Percentiles rank a stretch among this genome's conserved stretches.
Conservation (phyloP, 2,113 vertebrate genomes). For the Amphiprion percula region DNA sequence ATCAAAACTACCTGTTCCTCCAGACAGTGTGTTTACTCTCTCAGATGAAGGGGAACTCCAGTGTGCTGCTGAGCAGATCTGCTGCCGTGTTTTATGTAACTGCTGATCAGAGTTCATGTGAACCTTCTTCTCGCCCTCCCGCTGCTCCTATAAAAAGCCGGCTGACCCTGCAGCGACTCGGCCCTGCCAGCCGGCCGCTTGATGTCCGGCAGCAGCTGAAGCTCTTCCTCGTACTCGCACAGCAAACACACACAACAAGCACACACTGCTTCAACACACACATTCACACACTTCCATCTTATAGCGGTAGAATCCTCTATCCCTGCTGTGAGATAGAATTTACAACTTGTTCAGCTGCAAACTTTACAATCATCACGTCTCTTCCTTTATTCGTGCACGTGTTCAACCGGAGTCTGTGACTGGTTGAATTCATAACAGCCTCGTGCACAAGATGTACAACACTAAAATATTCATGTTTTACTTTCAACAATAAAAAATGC, state of each 20-base stretch:
- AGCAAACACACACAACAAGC: conserved; percentile 51
- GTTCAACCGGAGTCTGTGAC: too few species aligned
- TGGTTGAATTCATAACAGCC: too few species aligned
- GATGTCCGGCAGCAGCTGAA: conserved; percentile 83
- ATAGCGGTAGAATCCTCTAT: not conserved
- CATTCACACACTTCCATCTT: conserved; percentile 7
- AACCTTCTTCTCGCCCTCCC: conserved; percentile 61
- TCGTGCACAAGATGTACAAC: too few species aligned
- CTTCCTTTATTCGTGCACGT: not conserved
- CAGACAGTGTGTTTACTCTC: conserved; percentile 36
- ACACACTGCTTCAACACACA: not conserved
- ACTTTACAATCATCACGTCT: not conserved
- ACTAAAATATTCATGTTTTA: too few species aligned
- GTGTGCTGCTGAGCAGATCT: not conserved
- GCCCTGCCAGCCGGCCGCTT: conserved; percentile 56
- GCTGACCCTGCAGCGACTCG: conserved; percentile 57
- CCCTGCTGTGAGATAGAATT: not conserved
- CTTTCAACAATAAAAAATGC: too few species aligned
- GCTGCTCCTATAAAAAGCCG: conserved; percentile 83
- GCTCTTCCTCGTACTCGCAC: conserved; percentile 59
- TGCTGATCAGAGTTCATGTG: conserved; percentile 45
- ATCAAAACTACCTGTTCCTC: too few species aligned
- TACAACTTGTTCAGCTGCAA: not conserved
- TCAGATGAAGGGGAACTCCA: conserved; percentile 63
- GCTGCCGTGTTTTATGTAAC: conserved; percentile 73